Conservation (phyloP, 2,888 invertebrate species). For the Ellobium chinense region DNA sequence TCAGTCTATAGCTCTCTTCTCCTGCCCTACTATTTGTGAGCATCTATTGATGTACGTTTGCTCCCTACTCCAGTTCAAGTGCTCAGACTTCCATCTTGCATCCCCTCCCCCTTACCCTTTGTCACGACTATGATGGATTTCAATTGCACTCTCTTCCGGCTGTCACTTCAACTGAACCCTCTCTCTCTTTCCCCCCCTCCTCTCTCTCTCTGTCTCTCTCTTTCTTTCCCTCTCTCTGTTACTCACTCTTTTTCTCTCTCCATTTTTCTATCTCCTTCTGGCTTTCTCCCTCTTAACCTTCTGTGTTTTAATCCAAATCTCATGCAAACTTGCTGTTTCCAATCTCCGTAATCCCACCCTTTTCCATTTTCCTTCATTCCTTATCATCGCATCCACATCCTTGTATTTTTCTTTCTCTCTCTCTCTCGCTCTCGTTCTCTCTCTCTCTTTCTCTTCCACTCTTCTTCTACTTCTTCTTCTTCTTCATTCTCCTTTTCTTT, state of each 20-base stretch:
- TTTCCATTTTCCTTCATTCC: no score
- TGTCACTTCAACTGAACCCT: no score
- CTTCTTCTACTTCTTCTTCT: background rate
- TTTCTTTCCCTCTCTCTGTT: background rate
- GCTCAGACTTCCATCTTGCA: no score
- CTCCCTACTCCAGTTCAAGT: no score
- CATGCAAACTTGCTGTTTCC: background rate
- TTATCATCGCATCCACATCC: no score
- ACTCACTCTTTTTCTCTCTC: constrained; percentile 6
- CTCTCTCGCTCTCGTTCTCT: background rate
- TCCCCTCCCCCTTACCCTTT: no score
- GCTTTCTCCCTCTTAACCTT: background rate
- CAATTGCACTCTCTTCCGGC: background rate
- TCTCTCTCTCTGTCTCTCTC: constrained; percentile 6
- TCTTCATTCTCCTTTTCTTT: background rate
- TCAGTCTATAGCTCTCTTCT: no score
- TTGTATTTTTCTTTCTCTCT: constrained; percentile 1
- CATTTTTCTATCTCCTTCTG: background rate
- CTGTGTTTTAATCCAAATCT: background rate
- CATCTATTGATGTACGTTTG: no score
- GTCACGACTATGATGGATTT: no score
- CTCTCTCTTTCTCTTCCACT: background rate
- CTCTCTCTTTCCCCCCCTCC: background rate
- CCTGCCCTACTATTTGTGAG: no score
- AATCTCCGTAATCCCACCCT: no score